A percentile compares a stretch with the other conserved stretches of the same genome.
Conservation (phyloP, 2,113 vertebrate genomes). For the Noturus placidus region DNA sequence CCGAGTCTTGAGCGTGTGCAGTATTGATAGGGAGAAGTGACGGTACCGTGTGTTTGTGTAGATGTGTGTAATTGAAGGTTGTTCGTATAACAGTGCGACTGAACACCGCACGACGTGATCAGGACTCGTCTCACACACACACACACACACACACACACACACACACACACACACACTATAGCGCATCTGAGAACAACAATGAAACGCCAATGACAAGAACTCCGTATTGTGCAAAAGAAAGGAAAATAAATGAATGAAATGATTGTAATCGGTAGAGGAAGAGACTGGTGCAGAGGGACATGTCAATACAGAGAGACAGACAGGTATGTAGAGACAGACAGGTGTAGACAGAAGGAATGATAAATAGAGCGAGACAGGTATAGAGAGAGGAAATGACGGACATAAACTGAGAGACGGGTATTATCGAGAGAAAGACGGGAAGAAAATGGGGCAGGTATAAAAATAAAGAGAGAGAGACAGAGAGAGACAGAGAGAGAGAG, state of each 20-base stretch:
- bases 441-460: neutral
- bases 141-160: too few relatives aligned
- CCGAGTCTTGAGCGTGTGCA: neutral
- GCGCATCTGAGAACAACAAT: neutral
- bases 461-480: neutral
- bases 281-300: neutral
- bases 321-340: too few relatives aligned
- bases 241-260: neutral
- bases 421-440: neutral
- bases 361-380: too few relatives aligned
- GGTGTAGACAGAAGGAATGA: too few relatives aligned
- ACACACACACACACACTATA: too few relatives aligned
- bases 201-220: neutral
- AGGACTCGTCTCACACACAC: too few relatives aligned
- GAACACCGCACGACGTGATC: too few relatives aligned
- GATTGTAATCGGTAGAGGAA: neutral
- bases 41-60: neutral
- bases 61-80: neutral
- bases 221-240: neutral
- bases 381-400: neutral
- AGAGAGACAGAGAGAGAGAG: fast-evolving
- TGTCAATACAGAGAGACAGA: too few relatives aligned
- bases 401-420: neutral
- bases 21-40: neutral
- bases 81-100: neutral